A percentile compares a stretch with the other conserved stretches of the same genome.
These are phyloP conservation scores for Acanthurus lineatus DNA, from an alignment of 2,797 vertebrate genomes.

Conservation along the genomic window DNA sequence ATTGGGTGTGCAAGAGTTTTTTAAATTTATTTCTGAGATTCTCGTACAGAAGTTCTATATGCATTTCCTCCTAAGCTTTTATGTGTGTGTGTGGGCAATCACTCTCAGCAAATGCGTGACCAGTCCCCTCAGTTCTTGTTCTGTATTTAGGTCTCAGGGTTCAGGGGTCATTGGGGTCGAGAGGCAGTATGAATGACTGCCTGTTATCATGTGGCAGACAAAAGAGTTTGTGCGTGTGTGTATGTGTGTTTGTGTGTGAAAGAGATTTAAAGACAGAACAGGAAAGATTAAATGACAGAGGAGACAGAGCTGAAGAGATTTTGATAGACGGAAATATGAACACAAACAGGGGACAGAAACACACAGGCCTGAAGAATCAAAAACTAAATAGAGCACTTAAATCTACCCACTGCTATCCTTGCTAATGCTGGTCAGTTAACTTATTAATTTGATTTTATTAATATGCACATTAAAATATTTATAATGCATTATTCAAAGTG, in stretches of 20 bases:
- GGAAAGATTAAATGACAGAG: slow-evolving; percentile 58
- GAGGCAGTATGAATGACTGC: slow-evolving; percentile 70
- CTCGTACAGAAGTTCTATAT: neutral
- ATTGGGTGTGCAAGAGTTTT: neutral
- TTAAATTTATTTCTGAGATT: neutral
- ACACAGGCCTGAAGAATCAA: neutral
- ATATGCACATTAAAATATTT: too few species aligned
- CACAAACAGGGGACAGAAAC: slow-evolving; percentile 31
- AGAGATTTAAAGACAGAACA: slow-evolving; percentile 31
- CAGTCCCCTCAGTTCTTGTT: slow-evolving; percentile 60
- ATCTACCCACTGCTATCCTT: too few species aligned
- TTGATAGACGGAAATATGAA: slow-evolving; percentile 24
- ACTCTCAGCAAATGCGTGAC: slow-evolving; percentile 61
- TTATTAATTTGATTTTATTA: too few species aligned
- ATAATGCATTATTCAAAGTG: too few species aligned
- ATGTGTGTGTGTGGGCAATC: slow-evolving; percentile 18
- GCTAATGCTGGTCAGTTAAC: too few species aligned
- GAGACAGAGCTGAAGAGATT: neutral
- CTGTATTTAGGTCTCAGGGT: slow-evolving; percentile 74
- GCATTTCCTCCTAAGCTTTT: neutral
- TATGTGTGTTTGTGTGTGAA: neutral
- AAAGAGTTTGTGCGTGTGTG: slow-evolving; percentile 43
- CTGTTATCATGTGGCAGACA: slow-evolving; percentile 79
- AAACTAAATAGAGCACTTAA: neutral
- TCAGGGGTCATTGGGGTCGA: slow-evolving; percentile 70